Evolutionary conservation across 2,797 vertebrate genomes (phyloP).

Genomic region (Notamacropus eugenii): DNA sequence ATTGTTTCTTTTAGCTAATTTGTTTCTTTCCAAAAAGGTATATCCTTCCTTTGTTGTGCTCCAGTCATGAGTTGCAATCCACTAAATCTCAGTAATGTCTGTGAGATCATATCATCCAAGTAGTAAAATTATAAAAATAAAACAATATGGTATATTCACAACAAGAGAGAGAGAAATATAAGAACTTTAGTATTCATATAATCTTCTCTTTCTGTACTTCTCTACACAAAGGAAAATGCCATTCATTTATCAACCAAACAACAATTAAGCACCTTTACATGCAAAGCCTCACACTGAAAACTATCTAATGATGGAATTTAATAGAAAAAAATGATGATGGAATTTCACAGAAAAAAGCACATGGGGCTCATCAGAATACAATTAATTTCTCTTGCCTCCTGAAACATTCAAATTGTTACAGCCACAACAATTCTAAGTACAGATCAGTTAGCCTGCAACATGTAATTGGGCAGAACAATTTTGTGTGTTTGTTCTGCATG

Average conservation of each 20-base stretch:
- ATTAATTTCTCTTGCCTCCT: constrained; percentile 19
- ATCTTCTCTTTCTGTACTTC: neutral
- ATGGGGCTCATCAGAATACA: neutral
- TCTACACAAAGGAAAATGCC: neutral
- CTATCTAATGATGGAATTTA: neutral
- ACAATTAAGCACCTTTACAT: neutral
- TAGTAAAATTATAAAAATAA: neutral
- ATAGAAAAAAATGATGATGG: neutral
- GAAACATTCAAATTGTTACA: constrained; percentile 12
- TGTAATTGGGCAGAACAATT: constrained; percentile 45
- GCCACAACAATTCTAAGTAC: neutral
- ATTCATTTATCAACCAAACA: neutral
- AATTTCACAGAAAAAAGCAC: neutral
- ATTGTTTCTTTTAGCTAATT: neutral
- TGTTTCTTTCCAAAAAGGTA: neutral
- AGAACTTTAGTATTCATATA: neutral
- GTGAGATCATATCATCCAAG: neutral
- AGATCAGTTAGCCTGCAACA: constrained; percentile 20
- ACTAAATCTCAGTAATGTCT: neutral
- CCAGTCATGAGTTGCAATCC: neutral
- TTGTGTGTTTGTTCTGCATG: neutral
- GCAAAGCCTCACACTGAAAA: neutral
- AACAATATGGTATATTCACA: neutral
- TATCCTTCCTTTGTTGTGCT: neutral
- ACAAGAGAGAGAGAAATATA: neutral